phyloP scores from a whole-genome alignment of 2,797 vertebrate species.

The Muraenolepis orangiensis region DNA sequence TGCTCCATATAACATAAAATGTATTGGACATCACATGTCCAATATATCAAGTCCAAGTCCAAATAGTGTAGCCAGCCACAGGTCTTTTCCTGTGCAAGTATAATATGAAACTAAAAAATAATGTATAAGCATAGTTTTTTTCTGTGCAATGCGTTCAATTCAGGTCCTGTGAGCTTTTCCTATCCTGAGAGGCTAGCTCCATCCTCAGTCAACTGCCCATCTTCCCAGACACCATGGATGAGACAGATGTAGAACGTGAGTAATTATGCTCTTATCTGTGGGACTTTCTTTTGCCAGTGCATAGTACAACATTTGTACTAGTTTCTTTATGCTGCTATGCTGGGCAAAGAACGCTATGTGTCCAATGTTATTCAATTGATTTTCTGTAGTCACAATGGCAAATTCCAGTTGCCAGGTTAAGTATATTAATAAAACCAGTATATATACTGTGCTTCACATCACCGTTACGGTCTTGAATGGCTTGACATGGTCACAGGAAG shows the following conservation, averaged over 20 bases:
- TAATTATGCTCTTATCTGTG: constrained; percentile 13
- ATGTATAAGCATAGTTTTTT: neutral
- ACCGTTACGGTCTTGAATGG: neutral
- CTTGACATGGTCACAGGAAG: neutral
- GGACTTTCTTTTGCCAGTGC: neutral
- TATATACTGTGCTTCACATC: neutral
- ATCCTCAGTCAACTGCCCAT: constrained; percentile 42
- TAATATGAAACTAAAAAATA: neutral
- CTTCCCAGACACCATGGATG: constrained; percentile 65
- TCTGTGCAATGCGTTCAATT: neutral
- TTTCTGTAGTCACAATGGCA: neutral
- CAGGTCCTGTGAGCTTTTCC: neutral
- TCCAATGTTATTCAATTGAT: neutral
- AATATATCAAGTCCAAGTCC: neutral
- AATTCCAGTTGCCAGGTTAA: neutral
- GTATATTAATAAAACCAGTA: neutral
- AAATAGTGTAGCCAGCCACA: neutral
- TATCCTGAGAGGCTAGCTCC: constrained; percentile 28
- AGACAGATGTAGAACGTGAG: constrained; percentile 77
- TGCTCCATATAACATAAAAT: neutral
- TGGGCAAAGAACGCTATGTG: neutral
- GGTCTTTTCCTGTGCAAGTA: neutral
- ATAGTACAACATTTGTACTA: too few relatives aligned
- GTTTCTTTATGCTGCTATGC: neutral
- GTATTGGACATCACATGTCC: too few relatives aligned